Base-by-base conservation (phyloP, 2,888 invertebrate species). In the Trachelus troglodyta region DNA sequence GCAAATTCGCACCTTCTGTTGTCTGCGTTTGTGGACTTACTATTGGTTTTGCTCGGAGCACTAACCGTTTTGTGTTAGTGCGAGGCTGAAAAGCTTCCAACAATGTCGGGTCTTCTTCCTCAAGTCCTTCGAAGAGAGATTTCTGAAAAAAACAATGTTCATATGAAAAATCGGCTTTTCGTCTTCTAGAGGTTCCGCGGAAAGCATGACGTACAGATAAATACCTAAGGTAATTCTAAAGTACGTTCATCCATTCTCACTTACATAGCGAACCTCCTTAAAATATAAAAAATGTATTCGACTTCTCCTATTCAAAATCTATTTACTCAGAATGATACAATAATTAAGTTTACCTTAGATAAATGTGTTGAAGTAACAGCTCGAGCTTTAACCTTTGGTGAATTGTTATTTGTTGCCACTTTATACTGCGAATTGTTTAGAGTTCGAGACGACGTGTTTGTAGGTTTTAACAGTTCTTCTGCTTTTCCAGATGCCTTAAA, bases 101-200 rank as follows among this genome's bases (percentile, higher is more conserved):
- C 0, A 95, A 87, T 74, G 93, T 93, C 11, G 94, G 93, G 88
- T 96, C 96, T 12, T 95, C 95, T 85, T 97, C 97, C 83, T 96
- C 96, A 1, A 97, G 92, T 0, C 97, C 98, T 87, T 97, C 98
- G 91, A 98, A 98, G 0, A 98, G 91, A 0, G 95, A 95, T 90
- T 96, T 96, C 94, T 95, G 80, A 4, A 82, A 82, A 31, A 35
- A 35, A 34, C 35, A 11, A 35, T 35, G 0, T 35, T 11, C 11
- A 35, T 11, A 35, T 35, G 40, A 40, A 40, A 40, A 40, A 23
- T 6, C 40, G 40, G 23, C 23, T 40, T 40, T 12, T 23, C 23
- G 15, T 40, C 23, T 40, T 23, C 23, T 40, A 40, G 6, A 40
- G 40, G 4, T 40, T 40, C 1, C 4, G 15, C 12, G 12, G 37